A percentile compares a stretch with the other conserved stretches of the same genome.
These are phyloP conservation scores for Lycocerus yunnanus DNA, from an alignment of 2,888 invertebrate genomes.

Conservation along the genomic window DNA sequence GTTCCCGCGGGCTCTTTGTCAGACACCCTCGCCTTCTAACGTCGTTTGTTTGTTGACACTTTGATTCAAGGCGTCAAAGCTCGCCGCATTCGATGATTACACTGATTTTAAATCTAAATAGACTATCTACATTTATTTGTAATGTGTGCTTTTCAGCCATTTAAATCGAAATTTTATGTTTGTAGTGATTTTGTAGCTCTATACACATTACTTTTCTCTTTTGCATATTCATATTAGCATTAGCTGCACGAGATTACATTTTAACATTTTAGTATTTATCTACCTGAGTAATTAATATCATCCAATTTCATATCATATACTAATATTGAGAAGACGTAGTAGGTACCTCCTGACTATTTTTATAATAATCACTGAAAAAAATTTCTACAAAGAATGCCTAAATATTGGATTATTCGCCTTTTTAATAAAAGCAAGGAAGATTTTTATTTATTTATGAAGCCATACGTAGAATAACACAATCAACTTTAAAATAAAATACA, in stretches of 20 bases:
- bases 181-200: not conserved
- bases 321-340: too few relatives aligned
- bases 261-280: too few relatives aligned
- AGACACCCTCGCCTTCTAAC: conserved; percentile 46
- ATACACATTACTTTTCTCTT: too few relatives aligned
- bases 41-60: conserved; percentile 55
- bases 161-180: not conserved
- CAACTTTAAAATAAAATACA: not conserved
- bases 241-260: too few relatives aligned
- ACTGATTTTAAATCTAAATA: conserved; percentile 31
- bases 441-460: not conserved
- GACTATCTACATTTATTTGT: conserved; percentile 16
- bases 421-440: not conserved
- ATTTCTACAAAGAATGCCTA: too few relatives aligned
- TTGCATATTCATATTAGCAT: too few relatives aligned
- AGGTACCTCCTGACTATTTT: too few relatives aligned
- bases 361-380: too few relatives aligned
- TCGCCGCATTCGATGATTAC: conserved; percentile 33
- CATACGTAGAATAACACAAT: not conserved
- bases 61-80: conserved; percentile 42
- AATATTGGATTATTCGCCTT: too few relatives aligned
- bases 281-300: too few relatives aligned
- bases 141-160: not conserved
- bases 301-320: too few relatives aligned
- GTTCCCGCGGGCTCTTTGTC: conserved; percentile 41